Percentiles rank a stretch among this genome's conserved stretches.
phyloP scores from a whole-genome alignment of 2,113 vertebrate species.

The Poeciliopsis prolifica region DNA sequence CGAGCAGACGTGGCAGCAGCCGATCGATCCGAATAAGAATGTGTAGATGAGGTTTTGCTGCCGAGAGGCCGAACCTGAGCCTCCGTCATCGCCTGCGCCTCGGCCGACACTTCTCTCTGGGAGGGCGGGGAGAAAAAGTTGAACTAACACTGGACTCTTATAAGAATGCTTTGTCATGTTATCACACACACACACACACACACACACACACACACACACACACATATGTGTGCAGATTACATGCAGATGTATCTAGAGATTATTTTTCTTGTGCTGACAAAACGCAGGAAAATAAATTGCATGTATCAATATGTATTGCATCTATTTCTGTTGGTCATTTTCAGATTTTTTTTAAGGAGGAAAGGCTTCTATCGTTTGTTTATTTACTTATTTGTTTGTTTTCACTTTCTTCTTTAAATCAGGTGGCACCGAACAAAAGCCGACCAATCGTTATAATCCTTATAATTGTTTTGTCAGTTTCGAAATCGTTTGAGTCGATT shows the following conservation, averaged over 20 bases:
- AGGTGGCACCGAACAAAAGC: not conserved
- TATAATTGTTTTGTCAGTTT: not conserved
- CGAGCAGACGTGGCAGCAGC: slow-evolving; percentile 74
- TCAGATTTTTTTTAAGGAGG: not conserved
- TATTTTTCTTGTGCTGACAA: too few relatives aligned
- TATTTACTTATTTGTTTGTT: not conserved
- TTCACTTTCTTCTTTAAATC: not conserved
- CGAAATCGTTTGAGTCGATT: too few relatives aligned
- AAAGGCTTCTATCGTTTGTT: not conserved
- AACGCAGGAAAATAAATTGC: too few relatives aligned
- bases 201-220: too few relatives aligned
- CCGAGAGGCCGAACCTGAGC: slow-evolving; percentile 60
- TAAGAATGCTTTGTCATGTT: too few relatives aligned
- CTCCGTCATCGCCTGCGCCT: slow-evolving; percentile 29
- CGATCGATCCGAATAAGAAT: slow-evolving; percentile 85
- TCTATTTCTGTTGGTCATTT: too few relatives aligned
- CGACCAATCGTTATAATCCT: not conserved
- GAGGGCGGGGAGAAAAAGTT: not conserved
- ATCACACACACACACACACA: too few relatives aligned
- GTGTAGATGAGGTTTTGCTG: slow-evolving; percentile 79
- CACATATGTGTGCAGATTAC: too few relatives aligned
- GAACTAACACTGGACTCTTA: too few relatives aligned
- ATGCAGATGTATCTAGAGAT: too few relatives aligned
- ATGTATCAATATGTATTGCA: too few relatives aligned
- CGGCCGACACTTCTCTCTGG: not conserved